Conservation (phyloP, 2,888 invertebrate genomes). For the Andrena camellia region DNA sequence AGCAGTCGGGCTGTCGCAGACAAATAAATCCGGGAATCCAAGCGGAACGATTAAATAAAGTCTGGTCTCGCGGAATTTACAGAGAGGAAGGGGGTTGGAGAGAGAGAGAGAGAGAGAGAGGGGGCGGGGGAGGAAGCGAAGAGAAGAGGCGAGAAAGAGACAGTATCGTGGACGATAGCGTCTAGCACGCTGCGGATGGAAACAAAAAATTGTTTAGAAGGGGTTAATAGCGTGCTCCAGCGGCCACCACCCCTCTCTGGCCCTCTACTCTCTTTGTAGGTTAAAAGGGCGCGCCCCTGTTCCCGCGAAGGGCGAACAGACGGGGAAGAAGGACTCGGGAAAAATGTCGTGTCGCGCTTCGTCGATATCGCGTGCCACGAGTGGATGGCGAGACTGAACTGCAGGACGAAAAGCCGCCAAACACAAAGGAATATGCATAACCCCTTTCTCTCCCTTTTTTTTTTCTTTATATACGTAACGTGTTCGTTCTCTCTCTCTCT, state of each 20-base stretch:
- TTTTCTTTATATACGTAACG: constrained; percentile 18
- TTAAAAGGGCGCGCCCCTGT: constrained; percentile 41
- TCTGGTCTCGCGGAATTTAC: constrained; percentile 9
- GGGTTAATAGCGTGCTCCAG: constrained; percentile 28
- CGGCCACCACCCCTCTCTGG: constrained; percentile 24
- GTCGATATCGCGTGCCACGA: constrained; percentile 31
- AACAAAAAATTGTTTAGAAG: constrained; percentile 18
- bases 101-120: neutral
- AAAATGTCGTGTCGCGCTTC: constrained; percentile 36
- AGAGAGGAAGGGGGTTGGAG: neutral
- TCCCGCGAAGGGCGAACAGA: neutral
- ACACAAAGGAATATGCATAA: constrained; percentile 54
- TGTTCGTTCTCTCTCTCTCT: neutral
- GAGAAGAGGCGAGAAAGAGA: neutral
- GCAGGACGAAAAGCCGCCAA: constrained; percentile 26
- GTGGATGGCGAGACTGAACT: constrained; percentile 27
- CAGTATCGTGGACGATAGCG: constrained; percentile 1
- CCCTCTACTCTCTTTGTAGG: constrained; percentile 35
- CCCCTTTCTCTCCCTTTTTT: constrained; percentile 10
- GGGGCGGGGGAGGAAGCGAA: neutral
- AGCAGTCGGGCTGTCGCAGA: constrained; percentile 18
- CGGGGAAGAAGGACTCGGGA: constrained; percentile 6
- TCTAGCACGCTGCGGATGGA: constrained; percentile 10
- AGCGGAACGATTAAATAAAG: constrained; percentile 38
- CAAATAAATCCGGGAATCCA: constrained; percentile 32